Evolutionary conservation across 1,140 invertebrate species (phyloP).

Genomic region (Asbolus verrucosus): DNA sequence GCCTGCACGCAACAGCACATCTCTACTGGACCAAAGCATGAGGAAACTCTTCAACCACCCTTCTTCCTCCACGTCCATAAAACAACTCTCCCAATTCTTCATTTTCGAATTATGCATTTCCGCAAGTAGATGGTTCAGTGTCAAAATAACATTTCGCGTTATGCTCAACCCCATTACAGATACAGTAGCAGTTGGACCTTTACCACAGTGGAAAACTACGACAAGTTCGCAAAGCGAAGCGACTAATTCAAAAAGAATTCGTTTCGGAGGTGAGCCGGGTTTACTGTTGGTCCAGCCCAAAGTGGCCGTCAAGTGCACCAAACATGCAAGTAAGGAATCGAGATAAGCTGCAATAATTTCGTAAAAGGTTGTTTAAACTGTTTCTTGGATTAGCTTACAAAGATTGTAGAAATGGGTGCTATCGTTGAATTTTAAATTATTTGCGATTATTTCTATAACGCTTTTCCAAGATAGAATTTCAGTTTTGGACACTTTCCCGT

Average conservation of each 20-base stretch:
- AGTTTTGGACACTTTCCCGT: conserved; percentile 16
- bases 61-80: conserved; percentile 64
- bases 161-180: conserved; percentile 71
- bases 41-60: conserved; percentile 65
- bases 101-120: conserved; percentile 67
- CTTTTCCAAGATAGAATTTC: conserved; percentile 54
- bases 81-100: conserved; percentile 62
- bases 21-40: conserved; percentile 67
- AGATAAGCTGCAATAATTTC: conserved; percentile 65
- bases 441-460: conserved; percentile 60
- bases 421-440: conserved; percentile 62
- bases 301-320: conserved; percentile 67
- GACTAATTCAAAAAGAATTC: conserved; percentile 54
- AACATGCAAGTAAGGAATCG: conserved; percentile 67
- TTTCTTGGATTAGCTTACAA: conserved; percentile 60
- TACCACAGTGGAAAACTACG: conserved; percentile 67
- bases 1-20: conserved; percentile 68
- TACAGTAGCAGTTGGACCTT: conserved; percentile 64
- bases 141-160: conserved; percentile 68
- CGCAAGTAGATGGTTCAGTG: conserved; percentile 69
- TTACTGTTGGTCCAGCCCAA: conserved; percentile 66
- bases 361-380: conserved; percentile 45
- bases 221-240: conserved; percentile 66
- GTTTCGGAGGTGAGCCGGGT: conserved; percentile 57
- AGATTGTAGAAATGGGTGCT: conserved; percentile 70